phyloP scores from a whole-genome alignment of 2,113 vertebrate species.

The Pleuronectes platessa region DNA sequence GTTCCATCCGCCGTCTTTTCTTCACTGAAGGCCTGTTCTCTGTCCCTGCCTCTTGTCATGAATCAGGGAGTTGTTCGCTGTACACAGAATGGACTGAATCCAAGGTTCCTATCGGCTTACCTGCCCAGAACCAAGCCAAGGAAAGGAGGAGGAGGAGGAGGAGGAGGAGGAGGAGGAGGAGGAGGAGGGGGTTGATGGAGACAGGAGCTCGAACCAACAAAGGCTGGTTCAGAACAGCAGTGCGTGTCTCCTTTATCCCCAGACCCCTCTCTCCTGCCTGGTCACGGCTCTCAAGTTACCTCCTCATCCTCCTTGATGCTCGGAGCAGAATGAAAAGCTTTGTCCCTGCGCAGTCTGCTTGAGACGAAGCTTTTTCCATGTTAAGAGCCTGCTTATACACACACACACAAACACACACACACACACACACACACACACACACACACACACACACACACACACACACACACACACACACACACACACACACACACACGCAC shows the following conservation, averaged over 20 bases:
- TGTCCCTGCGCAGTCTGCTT: conserved; percentile 66
- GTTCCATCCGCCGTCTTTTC: neutral
- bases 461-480: neutral
- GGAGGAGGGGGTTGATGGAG: conserved; percentile 12
- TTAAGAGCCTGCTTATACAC: neutral
- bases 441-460: neutral
- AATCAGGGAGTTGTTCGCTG: conserved; percentile 50
- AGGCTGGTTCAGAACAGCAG: conserved; percentile 62
- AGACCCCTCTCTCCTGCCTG: conserved; percentile 53
- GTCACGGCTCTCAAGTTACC: conserved; percentile 67
- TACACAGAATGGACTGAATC: conserved; percentile 47
- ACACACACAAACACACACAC: neutral
- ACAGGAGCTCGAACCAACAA: conserved; percentile 57
- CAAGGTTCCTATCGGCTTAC: conserved; percentile 66
- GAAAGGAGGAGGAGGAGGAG: conserved; percentile 18
- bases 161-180: neutral
- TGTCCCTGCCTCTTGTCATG: conserved; percentile 36
- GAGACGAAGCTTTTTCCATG: conserved; percentile 52
- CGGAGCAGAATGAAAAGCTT: conserved; percentile 74
- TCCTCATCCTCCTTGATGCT: conserved; percentile 53
- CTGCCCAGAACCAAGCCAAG: conserved; percentile 53
- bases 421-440: neutral
- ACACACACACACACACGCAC: neutral
- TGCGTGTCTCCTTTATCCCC: conserved; percentile 65
- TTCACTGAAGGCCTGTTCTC: conserved; percentile 8